Evolutionary conservation across 2,113 vertebrate species (phyloP).

Genomic region (Lepus timidus): DNA sequence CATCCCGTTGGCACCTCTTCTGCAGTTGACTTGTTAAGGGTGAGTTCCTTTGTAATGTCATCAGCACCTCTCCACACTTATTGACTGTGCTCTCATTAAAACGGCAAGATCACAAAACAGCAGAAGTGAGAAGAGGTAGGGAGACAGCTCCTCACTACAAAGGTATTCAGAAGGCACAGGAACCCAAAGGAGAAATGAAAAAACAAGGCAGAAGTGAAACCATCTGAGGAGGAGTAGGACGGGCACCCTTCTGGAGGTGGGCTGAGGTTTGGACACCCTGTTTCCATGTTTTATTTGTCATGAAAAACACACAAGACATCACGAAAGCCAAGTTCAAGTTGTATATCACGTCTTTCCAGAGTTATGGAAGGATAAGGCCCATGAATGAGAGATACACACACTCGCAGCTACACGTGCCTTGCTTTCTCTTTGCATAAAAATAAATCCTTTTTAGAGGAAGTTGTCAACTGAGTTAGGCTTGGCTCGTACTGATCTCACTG

Average conservation of each 20-base stretch:
- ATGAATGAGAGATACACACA: not conserved
- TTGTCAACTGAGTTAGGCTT: not conserved
- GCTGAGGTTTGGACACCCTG: not conserved
- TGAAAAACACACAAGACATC: slow-evolving; percentile 27
- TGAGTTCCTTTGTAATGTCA: slow-evolving; percentile 71
- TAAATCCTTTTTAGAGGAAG: not conserved
- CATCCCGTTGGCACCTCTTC: slow-evolving; percentile 64
- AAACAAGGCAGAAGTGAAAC: slow-evolving; percentile 84
- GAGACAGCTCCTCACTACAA: slow-evolving; percentile 69
- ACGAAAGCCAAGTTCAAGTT: slow-evolving; percentile 72
- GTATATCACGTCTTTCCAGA: not conserved
- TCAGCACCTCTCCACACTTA: slow-evolving; percentile 60
- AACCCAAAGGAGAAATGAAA: slow-evolving; percentile 86
- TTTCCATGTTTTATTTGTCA: slow-evolving; percentile 31
- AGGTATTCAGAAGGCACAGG: slow-evolving; percentile 71
- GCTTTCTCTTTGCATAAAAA: slow-evolving; percentile 24
- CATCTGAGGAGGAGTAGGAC: slow-evolving; percentile 23
- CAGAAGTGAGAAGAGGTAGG: slow-evolving; percentile 69
- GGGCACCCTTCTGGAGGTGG: not conserved
- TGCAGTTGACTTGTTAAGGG: slow-evolving; percentile 67
- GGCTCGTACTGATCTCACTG: not conserved
- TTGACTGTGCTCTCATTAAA: slow-evolving; percentile 71
- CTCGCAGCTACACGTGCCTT: not conserved
- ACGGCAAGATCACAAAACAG: slow-evolving; percentile 70
- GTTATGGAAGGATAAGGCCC: not conserved